Percentiles rank a stretch among this genome's conserved stretches.
phyloP scores from a whole-genome alignment of 2,113 vertebrate species.

The Heterotis niloticus region DNA sequence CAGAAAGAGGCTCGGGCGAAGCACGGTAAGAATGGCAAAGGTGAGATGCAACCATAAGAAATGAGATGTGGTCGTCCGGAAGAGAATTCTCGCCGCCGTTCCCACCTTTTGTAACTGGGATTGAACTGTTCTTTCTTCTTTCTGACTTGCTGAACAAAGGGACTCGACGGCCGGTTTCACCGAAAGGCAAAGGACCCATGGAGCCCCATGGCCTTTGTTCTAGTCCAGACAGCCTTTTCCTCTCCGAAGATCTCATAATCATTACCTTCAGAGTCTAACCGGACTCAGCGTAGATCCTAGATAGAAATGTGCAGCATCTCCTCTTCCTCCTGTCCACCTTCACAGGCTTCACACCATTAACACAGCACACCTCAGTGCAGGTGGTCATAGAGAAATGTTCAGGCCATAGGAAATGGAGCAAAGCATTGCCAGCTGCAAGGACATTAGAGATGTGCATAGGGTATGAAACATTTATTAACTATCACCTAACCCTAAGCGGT shows the following conservation, averaged over 20 bases:
- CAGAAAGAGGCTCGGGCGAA: constrained; percentile 41
- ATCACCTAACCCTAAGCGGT: too few relatives aligned
- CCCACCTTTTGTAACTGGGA: constrained; percentile 29
- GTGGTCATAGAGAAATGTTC: background rate
- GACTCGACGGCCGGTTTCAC: constrained; percentile 19
- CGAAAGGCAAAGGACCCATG: constrained; percentile 21
- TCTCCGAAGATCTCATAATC: background rate
- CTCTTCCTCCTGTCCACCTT: background rate
- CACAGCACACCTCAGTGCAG: too few relatives aligned
- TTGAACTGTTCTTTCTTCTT: constrained; percentile 31
- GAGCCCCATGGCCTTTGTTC: too few relatives aligned
- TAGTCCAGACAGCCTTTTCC: too few relatives aligned
- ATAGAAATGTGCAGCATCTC: background rate
- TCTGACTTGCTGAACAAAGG: constrained; percentile 34
- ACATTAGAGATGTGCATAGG: background rate
- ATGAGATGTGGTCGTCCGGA: constrained; percentile 53
- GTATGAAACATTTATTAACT: too few relatives aligned
- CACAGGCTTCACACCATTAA: background rate
- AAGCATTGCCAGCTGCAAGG: background rate
- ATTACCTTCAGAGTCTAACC: constrained; percentile 7
- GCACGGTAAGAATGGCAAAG: constrained; percentile 53
- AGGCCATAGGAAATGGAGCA: background rate
- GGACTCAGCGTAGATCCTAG: constrained; percentile 3
- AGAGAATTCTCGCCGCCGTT: constrained; percentile 44
- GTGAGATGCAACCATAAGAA: constrained; percentile 51